These are phyloP conservation scores for Darevskia mixta DNA, from an alignment of 2,797 vertebrate genomes.

Conservation along the genomic window DNA sequence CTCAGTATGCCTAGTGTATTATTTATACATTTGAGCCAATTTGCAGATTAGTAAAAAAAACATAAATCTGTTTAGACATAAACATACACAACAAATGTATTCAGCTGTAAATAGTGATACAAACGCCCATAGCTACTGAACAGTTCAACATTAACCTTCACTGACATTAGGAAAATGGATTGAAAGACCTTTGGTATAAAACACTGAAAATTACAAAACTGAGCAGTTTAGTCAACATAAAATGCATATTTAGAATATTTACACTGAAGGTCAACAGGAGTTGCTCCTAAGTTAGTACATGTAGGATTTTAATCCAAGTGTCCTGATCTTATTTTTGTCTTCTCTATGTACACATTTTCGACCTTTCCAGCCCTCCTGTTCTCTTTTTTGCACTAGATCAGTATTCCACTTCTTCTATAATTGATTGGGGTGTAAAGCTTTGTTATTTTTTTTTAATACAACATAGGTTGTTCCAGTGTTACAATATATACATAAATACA, in stretches of 20 bases:
- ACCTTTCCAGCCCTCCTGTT: background rate
- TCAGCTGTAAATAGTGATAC: background rate
- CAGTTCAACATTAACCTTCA: background rate
- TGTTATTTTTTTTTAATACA: background rate
- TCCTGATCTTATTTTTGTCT: background rate
- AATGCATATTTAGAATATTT: background rate
- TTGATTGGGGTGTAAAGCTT: background rate
- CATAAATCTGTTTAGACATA: no score
- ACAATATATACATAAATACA: background rate
- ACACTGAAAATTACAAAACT: background rate
- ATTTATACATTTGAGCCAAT: background rate
- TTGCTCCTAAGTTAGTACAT: background rate
- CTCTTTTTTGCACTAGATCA: background rate
- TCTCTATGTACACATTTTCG: background rate
- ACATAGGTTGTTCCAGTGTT: background rate
- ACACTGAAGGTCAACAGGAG: background rate
- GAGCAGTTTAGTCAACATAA: background rate
- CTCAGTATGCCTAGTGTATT: background rate
- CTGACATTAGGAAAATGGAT: background rate
- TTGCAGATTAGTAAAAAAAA: background rate
- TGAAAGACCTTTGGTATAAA: background rate
- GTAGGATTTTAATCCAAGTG: no score
- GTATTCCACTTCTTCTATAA: background rate
- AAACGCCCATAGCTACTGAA: background rate
- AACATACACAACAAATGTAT: background rate